Conservation (phyloP, 64 coral and sea anemone genomes). For the Stichodactyla helianthus region DNA sequence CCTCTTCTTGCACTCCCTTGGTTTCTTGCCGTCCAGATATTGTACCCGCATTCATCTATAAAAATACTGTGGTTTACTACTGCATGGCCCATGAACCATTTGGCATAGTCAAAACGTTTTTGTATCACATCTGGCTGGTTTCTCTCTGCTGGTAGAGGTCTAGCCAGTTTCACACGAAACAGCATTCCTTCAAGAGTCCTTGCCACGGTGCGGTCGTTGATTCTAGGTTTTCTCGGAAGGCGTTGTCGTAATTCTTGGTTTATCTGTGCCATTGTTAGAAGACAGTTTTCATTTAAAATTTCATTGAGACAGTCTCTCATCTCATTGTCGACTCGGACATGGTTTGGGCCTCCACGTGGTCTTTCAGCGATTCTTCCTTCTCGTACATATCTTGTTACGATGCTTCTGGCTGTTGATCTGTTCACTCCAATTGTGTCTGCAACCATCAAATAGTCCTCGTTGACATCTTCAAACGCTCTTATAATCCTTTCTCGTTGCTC, state of each 20-base stretch:
- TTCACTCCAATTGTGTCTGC: too few species aligned
- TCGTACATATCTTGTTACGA: too few species aligned
- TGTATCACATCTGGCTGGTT: conserved; percentile 3
- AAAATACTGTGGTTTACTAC: too few species aligned
- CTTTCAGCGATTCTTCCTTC: conserved; percentile 2
- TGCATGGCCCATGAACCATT: too few species aligned
- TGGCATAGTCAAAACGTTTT: background rate
- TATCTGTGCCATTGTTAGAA: conserved; percentile 4
- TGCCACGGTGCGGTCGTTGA: background rate
- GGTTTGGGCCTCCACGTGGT: conserved; percentile 8
- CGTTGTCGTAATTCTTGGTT: conserved; percentile 10
- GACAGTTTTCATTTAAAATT: conserved; percentile 18
- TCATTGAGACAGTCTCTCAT: background rate
- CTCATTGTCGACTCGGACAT: conserved; percentile 4
- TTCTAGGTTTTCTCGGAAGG: background rate
- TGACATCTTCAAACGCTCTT: too few species aligned
- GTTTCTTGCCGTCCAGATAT: background rate
- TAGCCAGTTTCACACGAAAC: conserved; percentile 20
- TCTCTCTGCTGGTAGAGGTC: conserved; percentile 1
- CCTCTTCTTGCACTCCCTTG: conserved; percentile 1
- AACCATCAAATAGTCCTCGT: too few species aligned
- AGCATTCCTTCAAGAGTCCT: conserved; percentile 15
- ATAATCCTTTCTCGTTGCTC: too few species aligned
- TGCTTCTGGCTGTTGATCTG: too few species aligned
- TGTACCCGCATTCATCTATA: too few species aligned